A percentile compares a stretch with the other conserved stretches of the same genome.
Conservation (phyloP, 2,888 invertebrate genomes). For the Agonopterix heracliana region DNA sequence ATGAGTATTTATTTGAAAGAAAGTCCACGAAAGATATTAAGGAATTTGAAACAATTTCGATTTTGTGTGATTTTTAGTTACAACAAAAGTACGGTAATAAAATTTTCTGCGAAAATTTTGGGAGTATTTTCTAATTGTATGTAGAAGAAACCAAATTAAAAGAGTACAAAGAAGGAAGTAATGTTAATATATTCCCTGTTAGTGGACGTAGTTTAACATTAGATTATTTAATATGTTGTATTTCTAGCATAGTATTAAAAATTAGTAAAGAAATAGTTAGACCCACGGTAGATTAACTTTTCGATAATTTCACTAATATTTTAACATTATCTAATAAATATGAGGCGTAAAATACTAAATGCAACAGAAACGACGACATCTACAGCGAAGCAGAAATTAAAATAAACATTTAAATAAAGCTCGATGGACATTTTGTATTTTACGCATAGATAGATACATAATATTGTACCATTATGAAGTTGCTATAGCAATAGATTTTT, state of each 20-base stretch:
- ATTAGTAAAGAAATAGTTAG: constrained; percentile 34
- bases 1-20: too few relatives aligned
- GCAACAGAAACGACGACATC: constrained; percentile 21
- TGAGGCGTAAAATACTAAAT: constrained; percentile 53
- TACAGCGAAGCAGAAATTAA: constrained; percentile 42
- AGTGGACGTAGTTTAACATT: neutral
- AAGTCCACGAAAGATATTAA: too few relatives aligned
- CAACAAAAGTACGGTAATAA: too few relatives aligned
- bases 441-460: constrained; percentile 25
- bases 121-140: too few relatives aligned
- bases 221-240: neutral
- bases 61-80: too few relatives aligned
- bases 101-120: too few relatives aligned
- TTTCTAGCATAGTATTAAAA: constrained; percentile 49
- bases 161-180: too few relatives aligned
- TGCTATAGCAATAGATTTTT: too few relatives aligned
- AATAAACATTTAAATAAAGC: constrained; percentile 12
- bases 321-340: neutral
- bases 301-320: neutral
- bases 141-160: too few relatives aligned
- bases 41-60: too few relatives aligned
- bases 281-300: neutral
- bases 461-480: neutral
- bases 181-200: neutral
- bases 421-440: constrained; percentile 46